Conservation (phyloP, 2,797 vertebrate genomes). For the Jordanella pulchra region DNA sequence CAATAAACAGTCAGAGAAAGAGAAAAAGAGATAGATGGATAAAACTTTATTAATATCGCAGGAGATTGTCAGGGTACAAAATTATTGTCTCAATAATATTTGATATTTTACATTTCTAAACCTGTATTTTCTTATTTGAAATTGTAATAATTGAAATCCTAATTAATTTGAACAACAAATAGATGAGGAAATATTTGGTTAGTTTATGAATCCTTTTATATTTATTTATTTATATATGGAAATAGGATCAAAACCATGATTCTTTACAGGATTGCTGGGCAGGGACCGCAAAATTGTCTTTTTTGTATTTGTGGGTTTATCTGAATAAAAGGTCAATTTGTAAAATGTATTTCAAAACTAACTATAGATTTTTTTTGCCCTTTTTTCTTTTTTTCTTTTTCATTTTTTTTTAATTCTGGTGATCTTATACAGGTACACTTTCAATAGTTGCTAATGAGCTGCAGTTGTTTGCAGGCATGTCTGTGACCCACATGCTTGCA, state of each 20-base stretch:
- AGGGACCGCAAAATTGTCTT: neutral
- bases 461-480: slow-evolving; percentile 6
- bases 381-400: no score
- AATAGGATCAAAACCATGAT: neutral
- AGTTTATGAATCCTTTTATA: neutral
- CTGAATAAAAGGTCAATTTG: neutral
- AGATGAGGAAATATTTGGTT: neutral
- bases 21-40: no score
- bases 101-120: neutral
- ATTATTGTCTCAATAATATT: neutral
- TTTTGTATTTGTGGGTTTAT: neutral
- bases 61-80: neutral
- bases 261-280: neutral
- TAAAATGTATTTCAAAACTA: neutral
- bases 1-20: no score
- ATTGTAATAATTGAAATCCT: neutral
- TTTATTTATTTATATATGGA: neutral
- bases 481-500: slow-evolving; percentile 26
- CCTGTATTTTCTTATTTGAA: neutral
- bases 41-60: no score
- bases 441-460: slow-evolving; percentile 22
- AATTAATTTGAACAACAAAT: neutral
- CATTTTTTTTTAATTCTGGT: neutral
- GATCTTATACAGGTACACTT: slow-evolving; percentile 13
- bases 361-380: slow-evolving; percentile 5